Evolutionary conservation across 1,140 invertebrate species (phyloP).

Genomic region (Heliothis virescens): DNA sequence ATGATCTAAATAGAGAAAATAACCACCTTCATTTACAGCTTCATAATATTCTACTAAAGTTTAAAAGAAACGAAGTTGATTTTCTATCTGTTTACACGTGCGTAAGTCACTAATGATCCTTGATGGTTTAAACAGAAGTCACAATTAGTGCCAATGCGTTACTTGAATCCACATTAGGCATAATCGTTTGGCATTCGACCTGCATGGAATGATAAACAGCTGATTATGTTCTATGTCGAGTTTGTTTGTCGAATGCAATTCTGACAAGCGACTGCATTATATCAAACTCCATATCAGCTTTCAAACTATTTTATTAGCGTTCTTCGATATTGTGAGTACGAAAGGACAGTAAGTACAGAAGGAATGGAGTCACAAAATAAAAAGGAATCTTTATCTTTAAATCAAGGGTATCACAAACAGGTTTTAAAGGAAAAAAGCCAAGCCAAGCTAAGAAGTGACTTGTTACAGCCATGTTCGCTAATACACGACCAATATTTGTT

Average conservation of each 20-base stretch:
- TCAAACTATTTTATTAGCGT: background rate
- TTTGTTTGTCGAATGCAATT: background rate
- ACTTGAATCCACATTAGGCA: constrained; percentile 27
- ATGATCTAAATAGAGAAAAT: background rate
- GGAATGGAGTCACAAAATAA: background rate
- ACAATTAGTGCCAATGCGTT: constrained; percentile 34
- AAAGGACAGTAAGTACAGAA: too few species aligned
- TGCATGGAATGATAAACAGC: constrained; percentile 29
- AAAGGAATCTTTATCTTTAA: constrained; percentile 36
- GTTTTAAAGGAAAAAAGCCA: constrained; percentile 48
- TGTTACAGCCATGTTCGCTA: constrained; percentile 67
- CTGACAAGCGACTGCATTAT: background rate
- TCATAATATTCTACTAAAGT: background rate
- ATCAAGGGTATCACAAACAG: constrained; percentile 41
- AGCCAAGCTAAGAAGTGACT: constrained; percentile 70
- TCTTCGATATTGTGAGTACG: background rate
- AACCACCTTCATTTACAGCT: background rate
- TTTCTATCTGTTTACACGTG: constrained; percentile 20
- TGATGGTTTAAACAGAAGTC: constrained; percentile 31
- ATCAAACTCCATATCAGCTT: background rate
- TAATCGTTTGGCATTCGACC: constrained; percentile 37
- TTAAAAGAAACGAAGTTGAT: background rate
- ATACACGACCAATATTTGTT: constrained; percentile 81
- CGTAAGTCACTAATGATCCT: constrained; percentile 1
- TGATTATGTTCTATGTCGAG: background rate